Conservation (phyloP, 1,140 invertebrate species). For the Drosophila nigromelanica region DNA sequence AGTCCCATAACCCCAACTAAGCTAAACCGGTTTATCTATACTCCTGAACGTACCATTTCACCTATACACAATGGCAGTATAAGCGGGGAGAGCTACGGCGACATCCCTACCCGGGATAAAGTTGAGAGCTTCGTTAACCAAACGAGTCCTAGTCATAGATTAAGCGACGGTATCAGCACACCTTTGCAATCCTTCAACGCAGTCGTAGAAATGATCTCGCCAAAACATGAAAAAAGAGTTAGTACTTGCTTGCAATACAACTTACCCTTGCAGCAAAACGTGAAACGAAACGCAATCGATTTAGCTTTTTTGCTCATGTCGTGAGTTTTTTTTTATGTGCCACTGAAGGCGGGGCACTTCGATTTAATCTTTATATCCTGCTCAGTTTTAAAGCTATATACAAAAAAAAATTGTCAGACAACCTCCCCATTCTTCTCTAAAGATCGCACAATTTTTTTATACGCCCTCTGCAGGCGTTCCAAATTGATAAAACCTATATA, state of each 20-base stretch:
- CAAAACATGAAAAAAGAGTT: conserved; percentile 83
- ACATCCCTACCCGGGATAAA: conserved; percentile 49
- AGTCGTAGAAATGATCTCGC: conserved; percentile 88
- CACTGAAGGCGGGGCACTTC: no score
- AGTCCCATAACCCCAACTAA: conserved; percentile 80
- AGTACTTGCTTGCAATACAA: neutral
- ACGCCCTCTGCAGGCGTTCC: no score
- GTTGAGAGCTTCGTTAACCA: conserved; percentile 11
- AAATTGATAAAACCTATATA: no score
- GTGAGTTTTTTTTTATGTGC: neutral
- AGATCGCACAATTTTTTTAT: no score
- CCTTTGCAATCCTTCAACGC: conserved; percentile 88
- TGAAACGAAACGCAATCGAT: neutral
- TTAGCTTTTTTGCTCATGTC: neutral
- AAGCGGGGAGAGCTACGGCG: conserved; percentile 49
- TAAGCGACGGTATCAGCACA: conserved; percentile 84
- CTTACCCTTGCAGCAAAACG: neutral
- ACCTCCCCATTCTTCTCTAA: no score
- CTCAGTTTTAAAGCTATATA: no score
- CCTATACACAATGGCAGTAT: conserved; percentile 74
- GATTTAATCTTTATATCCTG: neutral
- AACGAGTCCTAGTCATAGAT: conserved; percentile 82
- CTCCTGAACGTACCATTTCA: conserved; percentile 80
- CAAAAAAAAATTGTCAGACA: no score
- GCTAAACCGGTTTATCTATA: conserved; percentile 70